Base-by-base conservation (phyloP, 2,797 vertebrate species). In the Ataeniobius toweri region DNA sequence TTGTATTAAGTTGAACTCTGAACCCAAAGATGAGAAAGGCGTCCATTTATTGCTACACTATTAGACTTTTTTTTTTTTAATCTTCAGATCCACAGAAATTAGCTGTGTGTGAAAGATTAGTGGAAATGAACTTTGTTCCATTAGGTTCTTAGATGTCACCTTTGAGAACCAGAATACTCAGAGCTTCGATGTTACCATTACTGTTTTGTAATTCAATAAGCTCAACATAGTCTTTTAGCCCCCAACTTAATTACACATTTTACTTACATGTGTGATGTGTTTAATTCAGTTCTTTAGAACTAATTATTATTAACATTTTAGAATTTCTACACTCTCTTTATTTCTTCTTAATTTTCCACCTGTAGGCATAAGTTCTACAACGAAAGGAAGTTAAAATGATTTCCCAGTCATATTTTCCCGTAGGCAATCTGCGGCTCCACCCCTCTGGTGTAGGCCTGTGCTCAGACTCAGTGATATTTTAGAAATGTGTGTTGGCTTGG, bases 391-490 rank as follows among this genome's bases (percentile, higher is more conserved):
- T 81, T 70, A 16, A 26, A 70, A 28, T 20, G n/a, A 56, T 51
- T 81, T 68, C 75, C 41, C 31, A 31, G 63, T 73, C 65, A 77
- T 75, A 76, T 80, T 80, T 68, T 72, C 77, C 79, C n/a, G 48
- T 46, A 26, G 44, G 41, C 67, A 7, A 22, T 46, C 39, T n/a
- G 12, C 39, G 14, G 41, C 24, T n/a, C 83, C 83, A 7, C 55
- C 73, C 12, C 73, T 71, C 26, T 56, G 1, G 3, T 61, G 53
- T 53, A 10, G 82, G 78, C 78, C 22, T 76, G 63, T 68, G 59
- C 74, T 79, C 76, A 70, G 89, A 90, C 82, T 76, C 44, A 77
- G 85, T 36, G 81, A 83, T 83, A 90, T 94, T 93, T 88, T 83
- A 89, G 82, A 91, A 87, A 92, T 91, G 75, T 89, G 83, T 78